Base-by-base conservation (phyloP, 2,888 invertebrate genomes). In the Callyntrura sp. region DNA sequence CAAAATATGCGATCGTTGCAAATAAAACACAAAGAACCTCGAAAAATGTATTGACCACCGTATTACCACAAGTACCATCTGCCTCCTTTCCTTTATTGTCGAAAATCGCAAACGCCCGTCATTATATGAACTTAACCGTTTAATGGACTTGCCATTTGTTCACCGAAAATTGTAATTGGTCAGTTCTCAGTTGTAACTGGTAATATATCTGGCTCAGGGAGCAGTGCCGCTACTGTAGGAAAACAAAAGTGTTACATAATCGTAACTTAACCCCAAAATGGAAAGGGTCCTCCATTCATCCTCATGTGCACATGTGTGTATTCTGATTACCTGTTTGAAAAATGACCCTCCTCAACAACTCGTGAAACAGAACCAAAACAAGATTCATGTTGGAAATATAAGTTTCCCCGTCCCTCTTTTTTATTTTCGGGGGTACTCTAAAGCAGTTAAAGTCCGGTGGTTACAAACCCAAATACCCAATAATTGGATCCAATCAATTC, bases 121-220 rank as follows among this genome's bases (percentile, higher is more conserved):
- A 62, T 81, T 35, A 81, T 48, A 78, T 78, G 55, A 57, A 78
- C 28, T 78, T 78, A 23, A 57, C 25, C 6, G 8, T 45, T 81
- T 81, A 81, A 81, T 81, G n/a, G 60, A 81, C 81, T 81, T 17
- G 14, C n/a, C 14, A 3, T n/a, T 78, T 55, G 55, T 78, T 78
- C 28, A 28, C 14, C 11, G 28, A 35, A 78, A 55, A 17, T 78
- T 28, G 28, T 28, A 57, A 78, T 3, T 78, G 78, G 78, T 78
- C 78, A 78, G 57, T 43, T n/a, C n/a, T n/a, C n/a, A n/a, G n/a
- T n/a, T n/a, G n/a, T n/a, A n/a, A 28, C 3, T 35, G 35, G 35
- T 35, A 35, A 35, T 35, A 6, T 35, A 35, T 35, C 35, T 35
- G 35, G 35, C 35, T 35, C 35, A 35, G 2, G 35, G 6, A 35